These are phyloP conservation scores for Gopherus flavomarginatus DNA, from an alignment of 2,113 vertebrate genomes.

Conservation along the genomic window DNA sequence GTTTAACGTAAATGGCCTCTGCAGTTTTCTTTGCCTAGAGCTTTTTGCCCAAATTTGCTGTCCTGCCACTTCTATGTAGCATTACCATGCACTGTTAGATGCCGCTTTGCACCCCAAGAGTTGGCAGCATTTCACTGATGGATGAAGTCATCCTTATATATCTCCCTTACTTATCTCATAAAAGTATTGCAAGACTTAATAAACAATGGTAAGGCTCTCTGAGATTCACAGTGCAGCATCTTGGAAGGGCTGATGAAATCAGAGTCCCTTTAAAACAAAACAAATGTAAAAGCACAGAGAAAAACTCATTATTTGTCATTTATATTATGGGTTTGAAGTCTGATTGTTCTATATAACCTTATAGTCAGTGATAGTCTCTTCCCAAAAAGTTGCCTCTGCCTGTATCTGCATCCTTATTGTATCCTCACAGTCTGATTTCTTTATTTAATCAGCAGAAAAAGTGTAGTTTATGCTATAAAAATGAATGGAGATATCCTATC, in stretches of 20 bases:
- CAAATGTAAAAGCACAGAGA: neutral
- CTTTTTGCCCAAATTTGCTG: accelerated
- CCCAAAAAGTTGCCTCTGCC: too few relatives aligned
- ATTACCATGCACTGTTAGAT: accelerated
- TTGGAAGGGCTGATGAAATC: neutral
- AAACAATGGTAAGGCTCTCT: neutral
- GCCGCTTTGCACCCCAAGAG: neutral
- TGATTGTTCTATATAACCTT: too few relatives aligned
- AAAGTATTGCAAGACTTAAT: neutral
- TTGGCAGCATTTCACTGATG: accelerated
- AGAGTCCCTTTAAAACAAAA: neutral
- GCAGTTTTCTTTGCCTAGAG: accelerated
- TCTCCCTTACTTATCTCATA: neutral
- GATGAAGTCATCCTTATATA: neutral
- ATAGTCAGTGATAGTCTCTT: too few relatives aligned
- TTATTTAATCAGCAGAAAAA: neutral
- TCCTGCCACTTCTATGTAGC: accelerated
- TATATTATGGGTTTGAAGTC: too few relatives aligned
- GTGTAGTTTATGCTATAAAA: neutral
- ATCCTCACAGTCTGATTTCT: neutral
- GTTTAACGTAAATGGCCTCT: neutral
- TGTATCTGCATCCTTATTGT: too few relatives aligned
- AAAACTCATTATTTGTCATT: too few relatives aligned
- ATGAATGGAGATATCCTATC: too few relatives aligned
- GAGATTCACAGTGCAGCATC: neutral